Evolutionary conservation across 2,888 invertebrate genomes (phyloP), one percentile per base, ranked within the genome.

Genomic region (Scrobipalpa costella): DNA sequence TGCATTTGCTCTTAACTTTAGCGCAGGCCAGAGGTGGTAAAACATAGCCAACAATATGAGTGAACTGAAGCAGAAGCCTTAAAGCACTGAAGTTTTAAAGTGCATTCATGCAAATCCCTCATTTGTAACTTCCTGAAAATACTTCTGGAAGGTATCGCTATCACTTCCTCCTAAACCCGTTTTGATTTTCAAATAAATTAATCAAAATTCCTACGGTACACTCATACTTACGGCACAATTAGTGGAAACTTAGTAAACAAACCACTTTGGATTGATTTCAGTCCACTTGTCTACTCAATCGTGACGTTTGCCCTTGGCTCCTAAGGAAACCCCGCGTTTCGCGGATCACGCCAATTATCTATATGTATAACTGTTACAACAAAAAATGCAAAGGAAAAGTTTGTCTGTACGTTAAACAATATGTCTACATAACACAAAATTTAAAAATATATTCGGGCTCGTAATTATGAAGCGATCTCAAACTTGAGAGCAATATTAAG

Each of bases 281-380:
- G 61, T 81, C 71, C 79, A 65, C 50, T 19, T 57, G 74, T 65
- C 67, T 71, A 82, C 69, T 75, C 69, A 67, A 47, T 73, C 77
- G 73, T 73, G 64, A 69, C 72, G 71, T 49, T 65, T 68, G 73
- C 72, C 82, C 81, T 82, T 81, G 75, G 67, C 59, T 59, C 49
- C 52, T 17, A 67, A 74, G 73, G 78, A 79, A 81, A 75, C 77
- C 71, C 63, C 64, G 68, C 60, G 72, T 82, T 83, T 81, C 80
- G 68, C 76, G 68, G 73, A 76, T 78, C 34, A 62, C 36, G n/a
- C n/a, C 55, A 40, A 55, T 62, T 52, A 36, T 61, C 9, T 36
- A 15, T n/a, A 50, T 52, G 34, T 52, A 36, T 50, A 13, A 34
- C 17, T 19, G 21, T 27, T 33, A 47, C 44, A n/a, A 38, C 8